A percentile compares a stretch with the other conserved stretches of the same genome.
These are phyloP conservation scores for Drosophila azteca DNA, from an alignment of 1,140 invertebrate genomes.

Conservation along the genomic window DNA sequence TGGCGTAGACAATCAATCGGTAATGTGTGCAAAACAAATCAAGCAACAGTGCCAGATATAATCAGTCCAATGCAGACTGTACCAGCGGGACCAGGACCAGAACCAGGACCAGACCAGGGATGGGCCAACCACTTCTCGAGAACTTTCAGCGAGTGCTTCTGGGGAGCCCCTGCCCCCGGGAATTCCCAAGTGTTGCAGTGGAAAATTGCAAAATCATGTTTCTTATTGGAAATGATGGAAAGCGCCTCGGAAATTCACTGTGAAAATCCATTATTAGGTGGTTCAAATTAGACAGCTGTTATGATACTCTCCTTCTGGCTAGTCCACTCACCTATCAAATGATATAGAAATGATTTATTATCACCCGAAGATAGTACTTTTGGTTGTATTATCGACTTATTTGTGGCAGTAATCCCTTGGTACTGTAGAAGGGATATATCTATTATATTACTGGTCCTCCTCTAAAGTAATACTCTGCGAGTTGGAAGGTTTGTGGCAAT, in stretches of 20 bases:
- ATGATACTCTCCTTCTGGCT: slow-evolving; percentile 6
- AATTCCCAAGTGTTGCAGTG: slow-evolving; percentile 47
- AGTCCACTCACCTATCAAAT: not conserved
- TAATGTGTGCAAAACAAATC: slow-evolving; percentile 80
- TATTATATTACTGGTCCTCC: too few species aligned
- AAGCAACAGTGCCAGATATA: slow-evolving; percentile 69
- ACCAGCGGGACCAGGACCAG: not conserved
- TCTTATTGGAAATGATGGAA: slow-evolving; percentile 38
- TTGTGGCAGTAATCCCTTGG: too few species aligned
- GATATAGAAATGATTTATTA: slow-evolving; percentile 13
- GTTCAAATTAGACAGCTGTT: slow-evolving; percentile 23
- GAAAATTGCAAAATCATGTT: slow-evolving; percentile 49
- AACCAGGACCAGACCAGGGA: slow-evolving; percentile 34
- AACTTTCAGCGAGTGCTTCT: not conserved
- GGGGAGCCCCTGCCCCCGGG: not conserved
- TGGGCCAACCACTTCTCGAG: slow-evolving; percentile 13
- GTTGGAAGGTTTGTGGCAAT: too few species aligned
- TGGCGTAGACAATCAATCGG: slow-evolving; percentile 71
- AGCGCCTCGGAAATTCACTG: slow-evolving; percentile 4
- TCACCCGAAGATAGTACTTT: too few species aligned
- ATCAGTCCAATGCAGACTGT: slow-evolving; percentile 35
- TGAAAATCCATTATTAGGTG: slow-evolving; percentile 23
- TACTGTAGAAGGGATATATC: too few species aligned
- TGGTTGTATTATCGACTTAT: too few species aligned
- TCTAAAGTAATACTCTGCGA: too few species aligned